Base-by-base conservation (phyloP, 2,113 vertebrate genomes). In the Plecotus auritus region DNA sequence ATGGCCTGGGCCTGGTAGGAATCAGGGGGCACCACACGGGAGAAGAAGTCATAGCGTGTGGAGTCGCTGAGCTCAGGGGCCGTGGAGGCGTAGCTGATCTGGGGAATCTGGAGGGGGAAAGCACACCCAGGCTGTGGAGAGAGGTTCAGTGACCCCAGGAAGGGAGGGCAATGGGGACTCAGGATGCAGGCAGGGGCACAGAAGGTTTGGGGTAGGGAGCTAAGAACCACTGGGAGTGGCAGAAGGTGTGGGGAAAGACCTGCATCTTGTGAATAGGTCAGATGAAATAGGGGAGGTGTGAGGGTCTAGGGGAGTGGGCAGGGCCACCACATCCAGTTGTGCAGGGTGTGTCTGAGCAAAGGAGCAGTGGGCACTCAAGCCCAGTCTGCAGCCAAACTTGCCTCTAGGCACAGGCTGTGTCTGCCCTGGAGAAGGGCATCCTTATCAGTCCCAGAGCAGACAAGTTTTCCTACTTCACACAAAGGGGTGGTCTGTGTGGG, bases 1-100 rank as follows among this genome's bases (percentile, higher is more conserved):
- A 99, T 99, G 85, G 99, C 98, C 98, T 99, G 99, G 28, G 99
- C 99, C 98, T 99, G 99, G 97, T 99, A 99, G 2, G 99, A 99
- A 97, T 99, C 99, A 0, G 99, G 99, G 1, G 99, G 99, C 32
- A 99, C 99, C 90, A 99, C 99, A 0, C 99, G 98, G 0, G 99
- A 99, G 98, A 99, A 99, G 98, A 99, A 99, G 97, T 99, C 99
- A 0, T 99, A 99, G 18, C 99, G 98, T 14, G 99, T 99, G 92
- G 99, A 99, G 97, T 99, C 99, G 0, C 99, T 99, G 96, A 99
- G 99, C 96, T 99, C 99, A 0, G 99, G 99, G 5, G 99, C 99
- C 0, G 99, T 99, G 51, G 99, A 99, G 0, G 99, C 99, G 0
- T 99, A 99, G 97, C 99, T 99, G 97, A 99, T 99, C 98, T 99